Base-by-base conservation (phyloP, 2,113 vertebrate genomes). In the Ameiurus melas region DNA sequence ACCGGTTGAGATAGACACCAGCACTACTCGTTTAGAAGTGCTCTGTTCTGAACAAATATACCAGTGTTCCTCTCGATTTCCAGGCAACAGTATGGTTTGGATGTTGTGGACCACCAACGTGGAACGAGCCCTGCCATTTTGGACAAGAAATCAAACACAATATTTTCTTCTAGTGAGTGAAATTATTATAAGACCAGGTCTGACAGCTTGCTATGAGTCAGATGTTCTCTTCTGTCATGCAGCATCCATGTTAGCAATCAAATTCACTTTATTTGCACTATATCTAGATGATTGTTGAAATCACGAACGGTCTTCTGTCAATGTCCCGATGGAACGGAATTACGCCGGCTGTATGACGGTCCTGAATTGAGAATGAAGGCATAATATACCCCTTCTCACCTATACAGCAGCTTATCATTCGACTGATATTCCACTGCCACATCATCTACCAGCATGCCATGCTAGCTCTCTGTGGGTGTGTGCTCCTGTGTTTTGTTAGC, bases 41-140 rank as follows among this genome's bases (percentile, higher is more conserved):
- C 58, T 85, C 43, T 39, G 64, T 87, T 82, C 53, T 71, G 78
- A 85, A 80, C 73, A 36, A 79, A 79, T 62, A 64, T 75, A 85
- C 75, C 33, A 27, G 17, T 82, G 78, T 81, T 82, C 0, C 62
- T n/a, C 36, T 47, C 47, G n/a, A 85, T 57, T 88, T 58, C 60
- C 73, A 58, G 75, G 75, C 83, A 88, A 58, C 83, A 58, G 57
- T 77, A 53, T 66, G 70, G 75, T 84, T 88, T 47, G 87, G 57
- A 88, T 57, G 62, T 68, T 75, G 66, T 80, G 83, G 83, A 78
- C 87, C 83, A 88, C 87, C 87, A 85, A 85, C 62, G 55, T 85
- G 55, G 87, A 88, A 79, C 83, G 43, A 80, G 73, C 30, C 81
- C 75, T 80, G 87, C 47, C 87, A 79, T 62, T 85, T 57, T 85